Base-by-base conservation (phyloP, 1,140 invertebrate genomes). In the Drosophila ambigua region DNA sequence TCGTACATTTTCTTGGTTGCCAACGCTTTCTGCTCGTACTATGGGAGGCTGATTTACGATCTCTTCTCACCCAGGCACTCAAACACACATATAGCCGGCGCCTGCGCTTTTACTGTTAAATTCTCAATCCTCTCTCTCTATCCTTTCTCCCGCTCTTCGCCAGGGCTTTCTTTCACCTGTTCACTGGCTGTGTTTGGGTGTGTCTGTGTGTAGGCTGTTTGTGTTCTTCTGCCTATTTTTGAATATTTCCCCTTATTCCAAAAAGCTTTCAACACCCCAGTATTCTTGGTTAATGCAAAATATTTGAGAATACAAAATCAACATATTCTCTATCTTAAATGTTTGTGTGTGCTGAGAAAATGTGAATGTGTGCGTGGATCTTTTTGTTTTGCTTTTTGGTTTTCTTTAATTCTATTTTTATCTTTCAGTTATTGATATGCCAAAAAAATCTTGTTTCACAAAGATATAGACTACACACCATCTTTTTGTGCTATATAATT, bases 381-480 rank as follows among this genome's bases (percentile, higher is more conserved):
- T 65, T 55, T 60, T 73, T 82, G 48, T 68, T 66, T 63, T 75
- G 41, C 35, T 79, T 68, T 67, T 74, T 79, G 20, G 54, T 83
- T 54, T 72, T 81, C 54, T 63, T 51, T 16, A 28, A 39, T 44
- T 48, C 83, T 88, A 88, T 88, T 88, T 88, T 68, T 88, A 88
- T 77, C 63, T 71, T 89, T 88, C 65, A 88, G 83, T 89, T 88
- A 88, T 88, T 88, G 83, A 88, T 88, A 88, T 88, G 83, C 76
- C 83, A 88, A 88, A 85, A 69, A 84, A 81, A 79, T 76, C 58
- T 60, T 77, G 41, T 63, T 77, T 77, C 71, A 62, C 58, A 59
- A 53, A 52, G 60, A 46, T 50, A 60, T 52, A 79, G 54, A 49
- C 54, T 59, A 61, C 26, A 31, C 45, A 57, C 45, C 59, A 50